Base-by-base conservation (phyloP, 1,140 invertebrate genomes). In the Drosophila setifemur region DNA sequence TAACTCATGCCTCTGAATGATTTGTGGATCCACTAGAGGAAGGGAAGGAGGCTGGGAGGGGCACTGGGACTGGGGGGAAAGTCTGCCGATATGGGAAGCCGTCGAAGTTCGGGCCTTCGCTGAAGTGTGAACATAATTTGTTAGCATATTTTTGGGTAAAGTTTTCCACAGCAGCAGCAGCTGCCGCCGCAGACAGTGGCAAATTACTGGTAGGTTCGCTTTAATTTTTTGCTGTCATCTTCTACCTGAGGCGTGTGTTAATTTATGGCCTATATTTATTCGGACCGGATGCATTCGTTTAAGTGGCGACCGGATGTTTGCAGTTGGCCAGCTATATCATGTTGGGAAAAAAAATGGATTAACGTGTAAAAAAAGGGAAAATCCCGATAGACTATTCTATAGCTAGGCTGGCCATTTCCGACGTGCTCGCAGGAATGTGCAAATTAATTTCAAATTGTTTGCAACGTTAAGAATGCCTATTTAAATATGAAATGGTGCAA, bases 1-100 rank as follows among this genome's bases (percentile, higher is more conserved):
- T 85, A 85, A 76, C 86, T 85, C 81, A 85, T 86, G 81, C 71
- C 81, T 79, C 75, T 81, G 61, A 76, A 79, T 85, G 75, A 86
- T 85, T 85, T 85, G 81, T 85, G 70, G 78, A 43, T 55, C 64
- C 31, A 49, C 35, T 43, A 18, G 44, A 68, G 37, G 21, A 37
- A 25, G 19, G n/a, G 26, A 21, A 18, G 16, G 18, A 6, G 49
- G 6, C 14, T n/a, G 28, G 5, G 14, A 12, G 21, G 29, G 11
- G 12, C 25, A 25, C n/a, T n/a, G n/a, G n/a, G n/a, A n/a, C n/a
- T n/a, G n/a, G 29, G 43, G 16, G 1, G 16, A 19, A 14, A 19
- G 19, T 28, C 35, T 47, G 25, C 21, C 63, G 21, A 47, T 45
- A 69, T 40, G 66, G 50, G 29, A 12, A 31, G 37, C 35, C 61